Base-by-base conservation (phyloP, 2,888 invertebrate species). In the Micropterix aruncella region DNA sequence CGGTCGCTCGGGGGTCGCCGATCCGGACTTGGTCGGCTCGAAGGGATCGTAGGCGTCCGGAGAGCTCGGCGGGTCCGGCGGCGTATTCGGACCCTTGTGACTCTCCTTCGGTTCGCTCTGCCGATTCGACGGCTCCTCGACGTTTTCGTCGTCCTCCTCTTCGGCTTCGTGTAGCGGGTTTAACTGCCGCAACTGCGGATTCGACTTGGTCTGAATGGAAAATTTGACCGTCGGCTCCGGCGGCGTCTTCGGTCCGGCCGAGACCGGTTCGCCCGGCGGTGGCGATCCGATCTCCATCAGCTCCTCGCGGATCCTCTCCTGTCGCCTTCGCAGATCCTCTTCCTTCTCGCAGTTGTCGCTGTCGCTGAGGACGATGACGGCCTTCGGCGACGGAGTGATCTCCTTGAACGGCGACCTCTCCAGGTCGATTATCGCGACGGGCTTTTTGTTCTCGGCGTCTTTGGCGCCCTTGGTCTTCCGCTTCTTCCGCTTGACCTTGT, bases 21-120 rank as follows among this genome's bases (percentile, higher is more conserved):
- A 80, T 16, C 82, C 66, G 1, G 89, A 88, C 60, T 87, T 86
- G 5, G 91, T 90, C 1, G 91, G 91, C 63, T 91, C 90, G 62
- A 89, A 91, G 1, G 91, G 91, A 77, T 91, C 90, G 62, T 91
- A 91, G 2, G 81, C 88, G 61, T 88, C 87, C 1, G 86, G 86
- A 12, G 85, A 80, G 48, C 79, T 79, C 1, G 79, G 79, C 1
- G 79, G 78, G 4, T 79, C 79, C 46, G 74, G 75, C 42, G 80
- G 80, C 3, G 83, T 83, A 55, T 83, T 83, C 0, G 83, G 83
- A 0, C 83, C 83, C 55, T 77, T 77, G 52, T 76, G 74, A 47
- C 66, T 60, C 42, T 49, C 57, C 46, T 49, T 48, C 12, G 27
- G 12, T 17, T 44, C 12, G 42, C 52, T 45, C 16, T 51, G 47